Conservation (phyloP, 2,888 invertebrate genomes). For the Magallana nippona region DNA sequence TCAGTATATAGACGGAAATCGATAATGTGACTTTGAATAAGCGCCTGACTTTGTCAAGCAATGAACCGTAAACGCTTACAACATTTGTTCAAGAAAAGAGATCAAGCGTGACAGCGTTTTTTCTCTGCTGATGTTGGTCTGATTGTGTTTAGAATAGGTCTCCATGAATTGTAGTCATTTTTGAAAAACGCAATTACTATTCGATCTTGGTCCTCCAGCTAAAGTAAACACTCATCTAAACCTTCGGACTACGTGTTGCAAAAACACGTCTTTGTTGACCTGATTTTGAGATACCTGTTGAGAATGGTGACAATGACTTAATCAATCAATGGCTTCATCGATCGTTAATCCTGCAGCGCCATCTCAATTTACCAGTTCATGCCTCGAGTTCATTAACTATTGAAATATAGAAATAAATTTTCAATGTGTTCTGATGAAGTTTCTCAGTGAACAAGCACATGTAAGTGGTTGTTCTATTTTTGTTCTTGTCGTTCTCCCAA, state of each 20-base stretch:
- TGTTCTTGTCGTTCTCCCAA: too few species aligned
- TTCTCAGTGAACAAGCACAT: too few species aligned
- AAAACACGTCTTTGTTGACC: too few species aligned
- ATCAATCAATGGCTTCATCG: neutral
- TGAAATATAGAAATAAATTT: neutral
- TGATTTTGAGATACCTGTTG: too few species aligned
- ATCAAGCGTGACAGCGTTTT: neutral
- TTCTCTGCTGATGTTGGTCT: too few species aligned
- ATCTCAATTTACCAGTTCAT: neutral
- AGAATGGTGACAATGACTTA: constrained; percentile 10
- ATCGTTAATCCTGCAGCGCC: neutral
- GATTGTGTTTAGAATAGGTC: too few species aligned
- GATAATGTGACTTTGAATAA: constrained; percentile 1
- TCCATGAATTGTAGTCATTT: too few species aligned
- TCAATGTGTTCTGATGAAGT: too few species aligned
- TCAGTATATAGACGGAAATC: neutral
- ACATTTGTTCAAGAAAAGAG: constrained; percentile 7
- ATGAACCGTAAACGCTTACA: neutral
- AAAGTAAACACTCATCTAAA: too few species aligned
- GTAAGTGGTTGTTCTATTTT: too few species aligned
- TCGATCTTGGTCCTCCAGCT: neutral
- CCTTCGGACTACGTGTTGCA: too few species aligned
- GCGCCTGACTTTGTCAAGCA: neutral
- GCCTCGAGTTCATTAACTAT: neutral
- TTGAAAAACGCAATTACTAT: too few species aligned